Evolutionary conservation across 2,888 invertebrate genomes (phyloP).

Genomic region (Vandiemenella viatica): DNA sequence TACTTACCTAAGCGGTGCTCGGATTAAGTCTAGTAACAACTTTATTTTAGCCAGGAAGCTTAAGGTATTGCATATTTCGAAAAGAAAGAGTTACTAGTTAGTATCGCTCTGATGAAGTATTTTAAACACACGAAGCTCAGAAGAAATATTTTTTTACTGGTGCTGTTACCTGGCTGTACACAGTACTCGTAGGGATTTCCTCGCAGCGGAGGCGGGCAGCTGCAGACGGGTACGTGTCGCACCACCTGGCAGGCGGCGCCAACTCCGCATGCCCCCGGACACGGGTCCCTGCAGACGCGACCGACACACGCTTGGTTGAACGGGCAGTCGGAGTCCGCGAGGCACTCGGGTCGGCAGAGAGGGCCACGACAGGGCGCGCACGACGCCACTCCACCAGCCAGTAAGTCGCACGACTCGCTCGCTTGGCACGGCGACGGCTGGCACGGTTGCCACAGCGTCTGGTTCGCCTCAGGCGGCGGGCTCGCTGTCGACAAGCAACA

Average conservation of each 20-base stretch:
- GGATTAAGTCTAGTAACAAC: no score
- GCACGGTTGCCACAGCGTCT: conserved; percentile 54
- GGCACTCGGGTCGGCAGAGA: conserved; percentile 67
- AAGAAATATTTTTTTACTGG: no score
- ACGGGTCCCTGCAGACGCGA: conserved; percentile 60
- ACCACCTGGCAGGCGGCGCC: conserved; percentile 56
- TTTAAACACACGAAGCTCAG: no score
- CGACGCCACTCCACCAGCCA: conserved; percentile 59
- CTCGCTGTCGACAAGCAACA: no score
- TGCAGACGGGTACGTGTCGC: conserved; percentile 56
- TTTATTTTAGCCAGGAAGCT: no score
- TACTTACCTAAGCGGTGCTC: no score
- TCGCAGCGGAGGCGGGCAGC: conserved; percentile 46
- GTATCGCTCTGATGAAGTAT: no score
- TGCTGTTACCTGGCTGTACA: conserved; percentile 25
- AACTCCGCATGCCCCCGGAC: conserved; percentile 62
- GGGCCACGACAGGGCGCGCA: conserved; percentile 62
- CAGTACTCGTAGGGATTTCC: conserved; percentile 71
- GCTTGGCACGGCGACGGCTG: conserved; percentile 63
- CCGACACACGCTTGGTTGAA: conserved; percentile 61
- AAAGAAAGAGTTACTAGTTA: no score
- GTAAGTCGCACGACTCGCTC: conserved; percentile 49
- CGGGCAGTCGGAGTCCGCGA: conserved; percentile 64
- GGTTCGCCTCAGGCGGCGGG: conserved; percentile 32
- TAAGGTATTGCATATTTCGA: no score